Base-by-base conservation (phyloP, 2,797 vertebrate genomes). In the Myotis findleyi region DNA sequence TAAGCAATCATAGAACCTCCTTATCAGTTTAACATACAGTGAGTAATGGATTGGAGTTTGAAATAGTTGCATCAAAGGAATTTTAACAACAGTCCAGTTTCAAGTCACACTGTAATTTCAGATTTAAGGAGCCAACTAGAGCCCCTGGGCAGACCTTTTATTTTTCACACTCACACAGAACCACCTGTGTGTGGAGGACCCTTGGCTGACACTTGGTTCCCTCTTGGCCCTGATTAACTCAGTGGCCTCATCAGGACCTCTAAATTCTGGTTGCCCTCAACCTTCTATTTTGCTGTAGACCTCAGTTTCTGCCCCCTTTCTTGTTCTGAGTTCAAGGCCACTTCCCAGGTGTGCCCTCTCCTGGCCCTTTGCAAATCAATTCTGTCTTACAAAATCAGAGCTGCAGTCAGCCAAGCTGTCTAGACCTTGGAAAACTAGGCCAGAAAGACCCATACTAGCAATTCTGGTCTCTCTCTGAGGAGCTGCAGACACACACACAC, bases 391-490 rank as follows among this genome's bases (percentile, higher is more conserved):
- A 66, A 79, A 87, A 85, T 79, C 41, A 59, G 68, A 93, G 33
- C 41, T 84, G 5, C 30, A 93, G 11, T 84, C 81, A 73, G 53
- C 25, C 87, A 89, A 84, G 12, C 27, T 95, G 68, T 85, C 64
- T 80, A 87, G 68, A 91, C 25, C 20, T 91, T 87, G 89, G 59
- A 93, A 89, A 95, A 95, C 23, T 82, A 62, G 11, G 8, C 92
- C 68, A 38, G 53, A 85, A 93, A 96, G 36, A 93, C 27, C 5
- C 77, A 88, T 20, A n/a, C 41, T 79, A 86, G 23, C 12, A 92
- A 92, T 51, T 88, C 83, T 91, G 20, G 7, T 16, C 44, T 73
- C 7, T 64, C 30, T 92, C 77, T 89, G 36, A 36, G 21, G 27
- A 73, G 36, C 80, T 91, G 11, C 7, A 85, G 7, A 71, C 1